Conservation (phyloP, 2,888 invertebrate genomes). For the Glyphotaelius pellucidus region DNA sequence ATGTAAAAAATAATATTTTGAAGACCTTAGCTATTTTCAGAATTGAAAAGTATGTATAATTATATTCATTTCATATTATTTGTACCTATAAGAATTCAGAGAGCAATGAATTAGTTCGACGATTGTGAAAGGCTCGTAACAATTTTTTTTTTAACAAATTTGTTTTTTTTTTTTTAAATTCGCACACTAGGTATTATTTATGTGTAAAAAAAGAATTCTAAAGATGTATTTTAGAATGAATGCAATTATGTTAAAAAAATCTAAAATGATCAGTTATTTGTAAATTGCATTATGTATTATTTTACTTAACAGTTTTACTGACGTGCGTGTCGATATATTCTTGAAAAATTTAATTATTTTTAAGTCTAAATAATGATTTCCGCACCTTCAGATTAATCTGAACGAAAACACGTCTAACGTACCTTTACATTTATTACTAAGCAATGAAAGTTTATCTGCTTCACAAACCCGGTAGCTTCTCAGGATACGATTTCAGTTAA, state of each 20-base stretch:
- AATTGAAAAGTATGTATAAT: too few relatives aligned
- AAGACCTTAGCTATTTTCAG: too few relatives aligned
- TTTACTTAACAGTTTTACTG: too few relatives aligned
- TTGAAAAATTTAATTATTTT: too few relatives aligned
- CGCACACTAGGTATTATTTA: neutral
- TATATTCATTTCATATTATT: too few relatives aligned
- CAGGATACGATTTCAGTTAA: neutral
- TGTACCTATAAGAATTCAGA: neutral
- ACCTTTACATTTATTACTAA: neutral
- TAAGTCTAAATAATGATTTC: neutral
- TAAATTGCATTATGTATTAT: too few relatives aligned
- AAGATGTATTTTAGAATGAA: neutral
- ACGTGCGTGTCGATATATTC: too few relatives aligned
- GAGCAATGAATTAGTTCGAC: neutral
- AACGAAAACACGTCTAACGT: neutral
- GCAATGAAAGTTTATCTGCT: neutral
- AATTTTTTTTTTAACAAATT: neutral
- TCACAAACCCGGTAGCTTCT: neutral
- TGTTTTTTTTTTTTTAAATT: neutral
- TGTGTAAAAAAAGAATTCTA: neutral
- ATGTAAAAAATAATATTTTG: too few relatives aligned
- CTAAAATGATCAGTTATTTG: too few relatives aligned
- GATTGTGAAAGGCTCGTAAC: neutral
- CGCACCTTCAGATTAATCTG: neutral
- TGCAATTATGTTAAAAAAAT: too few relatives aligned